phyloP scores from a whole-genome alignment of 2,888 invertebrate species.

The Parnassius smintheus region DNA sequence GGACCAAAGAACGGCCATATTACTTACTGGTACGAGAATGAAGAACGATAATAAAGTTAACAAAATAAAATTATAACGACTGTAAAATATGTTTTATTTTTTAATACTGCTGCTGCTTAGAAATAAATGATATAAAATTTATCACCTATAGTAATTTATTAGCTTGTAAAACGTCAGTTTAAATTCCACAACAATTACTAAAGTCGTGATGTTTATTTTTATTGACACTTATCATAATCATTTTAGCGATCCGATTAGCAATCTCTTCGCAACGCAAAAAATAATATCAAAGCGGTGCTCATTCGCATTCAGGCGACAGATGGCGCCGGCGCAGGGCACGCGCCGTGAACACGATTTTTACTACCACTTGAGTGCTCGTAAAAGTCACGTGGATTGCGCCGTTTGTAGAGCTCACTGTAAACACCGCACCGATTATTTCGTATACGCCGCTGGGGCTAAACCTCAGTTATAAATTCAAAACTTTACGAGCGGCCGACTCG shows the following conservation, averaged over 20 bases:
- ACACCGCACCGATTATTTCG: slow-evolving; percentile 78
- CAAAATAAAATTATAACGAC: background rate
- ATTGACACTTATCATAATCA: slow-evolving; percentile 16
- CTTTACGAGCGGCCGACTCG: slow-evolving; percentile 72
- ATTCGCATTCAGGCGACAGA: slow-evolving; percentile 63
- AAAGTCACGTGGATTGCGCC: slow-evolving; percentile 78
- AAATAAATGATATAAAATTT: too few relatives aligned
- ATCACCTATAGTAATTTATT: too few relatives aligned
- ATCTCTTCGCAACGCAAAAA: slow-evolving; percentile 24
- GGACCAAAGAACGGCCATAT: too few relatives aligned
- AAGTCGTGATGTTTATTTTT: slow-evolving; percentile 9
- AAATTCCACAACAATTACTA: slow-evolving; percentile 3
- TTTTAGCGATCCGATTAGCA: slow-evolving; percentile 16
- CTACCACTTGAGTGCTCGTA: slow-evolving; percentile 75
- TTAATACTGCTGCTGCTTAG: too few relatives aligned
- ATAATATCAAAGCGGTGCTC: slow-evolving; percentile 33
- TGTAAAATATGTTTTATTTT: too few relatives aligned
- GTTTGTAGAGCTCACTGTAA: slow-evolving; percentile 76
- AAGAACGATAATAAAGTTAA: too few relatives aligned
- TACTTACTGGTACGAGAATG: too few relatives aligned
- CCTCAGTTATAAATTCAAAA: slow-evolving; percentile 76
- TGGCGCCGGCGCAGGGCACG: slow-evolving; percentile 50
- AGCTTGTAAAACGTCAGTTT: background rate
- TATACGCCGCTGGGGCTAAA: slow-evolving; percentile 77
- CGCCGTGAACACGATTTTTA: slow-evolving; percentile 78